Conservation (phyloP, 2,113 vertebrate genomes). For the Setophaga petechia region DNA sequence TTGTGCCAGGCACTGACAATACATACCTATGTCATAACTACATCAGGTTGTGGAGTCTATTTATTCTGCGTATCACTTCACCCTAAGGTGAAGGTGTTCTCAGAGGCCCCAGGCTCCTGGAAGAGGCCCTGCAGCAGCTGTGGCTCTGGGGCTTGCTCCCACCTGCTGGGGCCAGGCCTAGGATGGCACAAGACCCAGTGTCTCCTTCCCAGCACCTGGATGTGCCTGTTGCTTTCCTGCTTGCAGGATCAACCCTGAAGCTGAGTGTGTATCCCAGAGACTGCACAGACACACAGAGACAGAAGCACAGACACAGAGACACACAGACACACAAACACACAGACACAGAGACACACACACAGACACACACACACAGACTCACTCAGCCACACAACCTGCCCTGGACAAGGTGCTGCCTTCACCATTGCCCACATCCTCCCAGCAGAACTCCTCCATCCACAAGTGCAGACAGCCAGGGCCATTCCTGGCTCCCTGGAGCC, state of each 20-base stretch:
- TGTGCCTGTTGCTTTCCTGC: neutral
- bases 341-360: too few species aligned
- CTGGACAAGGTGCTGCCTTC: neutral
- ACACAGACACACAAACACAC: too few species aligned
- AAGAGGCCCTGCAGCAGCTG: neutral
- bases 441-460: neutral
- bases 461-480: neutral
- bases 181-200: neutral
- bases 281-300: neutral
- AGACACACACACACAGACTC: too few species aligned
- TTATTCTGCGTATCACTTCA: too few species aligned
- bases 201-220: neutral
- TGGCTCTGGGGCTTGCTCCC: neutral
- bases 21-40: too few species aligned
- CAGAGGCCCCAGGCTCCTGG: neutral
- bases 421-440: neutral
- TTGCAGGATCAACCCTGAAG: neutral
- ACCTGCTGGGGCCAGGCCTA: neutral
- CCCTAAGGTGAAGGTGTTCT: neutral
- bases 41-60: too few species aligned
- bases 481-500: neutral
- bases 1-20: too few species aligned
- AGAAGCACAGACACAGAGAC: too few species aligned
- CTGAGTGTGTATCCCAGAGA: fast-evolving
- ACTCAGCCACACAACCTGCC: too few species aligned